These are phyloP conservation scores for Eubasilissa regina DNA, from an alignment of 1,140 invertebrate species.

Conservation along the genomic window DNA sequence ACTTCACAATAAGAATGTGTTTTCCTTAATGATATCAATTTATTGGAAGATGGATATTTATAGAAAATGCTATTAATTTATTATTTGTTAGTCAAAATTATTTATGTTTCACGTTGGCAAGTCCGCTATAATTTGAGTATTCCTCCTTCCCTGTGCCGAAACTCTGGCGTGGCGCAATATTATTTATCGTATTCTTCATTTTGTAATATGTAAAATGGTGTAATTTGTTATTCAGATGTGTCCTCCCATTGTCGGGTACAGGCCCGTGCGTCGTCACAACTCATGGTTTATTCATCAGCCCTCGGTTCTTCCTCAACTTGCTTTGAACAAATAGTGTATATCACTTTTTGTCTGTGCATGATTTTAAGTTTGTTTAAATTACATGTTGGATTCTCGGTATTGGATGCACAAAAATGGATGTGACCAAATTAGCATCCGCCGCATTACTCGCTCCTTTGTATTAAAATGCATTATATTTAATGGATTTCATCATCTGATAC, in stretches of 20 bases:
- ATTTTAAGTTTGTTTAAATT: conserved; percentile 22
- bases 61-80: no score
- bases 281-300: conserved; percentile 20
- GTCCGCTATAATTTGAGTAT: no score
- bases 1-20: no score
- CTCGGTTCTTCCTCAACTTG: conserved; percentile 2
- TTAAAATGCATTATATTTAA: no score
- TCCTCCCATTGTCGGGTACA: conserved; percentile 4
- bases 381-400: background rate
- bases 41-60: no score
- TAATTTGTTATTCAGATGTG: conserved; percentile 33
- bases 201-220: conserved; percentile 11
- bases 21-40: no score
- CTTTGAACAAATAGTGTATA: background rate
- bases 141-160: conserved; percentile 11
- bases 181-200: conserved; percentile 24
- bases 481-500: no score
- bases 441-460: background rate
- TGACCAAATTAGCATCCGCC: background rate
- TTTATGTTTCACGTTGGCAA: no score
- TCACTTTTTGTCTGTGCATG: conserved; percentile 15
- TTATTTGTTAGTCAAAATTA: no score
- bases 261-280: background rate
- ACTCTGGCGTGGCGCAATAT: background rate
- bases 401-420: conserved; percentile 3